These are phyloP conservation scores for Willisornis vidua DNA, from an alignment of 2,113 vertebrate species.

Conservation along the genomic window DNA sequence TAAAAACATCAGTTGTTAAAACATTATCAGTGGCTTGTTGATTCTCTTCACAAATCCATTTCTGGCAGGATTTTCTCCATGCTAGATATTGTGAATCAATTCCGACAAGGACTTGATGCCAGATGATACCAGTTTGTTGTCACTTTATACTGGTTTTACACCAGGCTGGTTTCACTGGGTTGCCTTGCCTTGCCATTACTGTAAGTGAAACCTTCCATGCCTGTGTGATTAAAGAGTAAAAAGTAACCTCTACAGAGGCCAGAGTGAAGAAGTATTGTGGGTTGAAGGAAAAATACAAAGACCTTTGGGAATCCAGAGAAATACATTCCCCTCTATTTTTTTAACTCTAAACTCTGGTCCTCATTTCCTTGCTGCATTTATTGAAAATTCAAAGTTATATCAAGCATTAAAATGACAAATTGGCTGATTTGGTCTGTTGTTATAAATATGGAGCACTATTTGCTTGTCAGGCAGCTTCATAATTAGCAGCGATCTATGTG, in stretches of 20 bases:
- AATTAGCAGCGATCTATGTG: slow-evolving; percentile 48
- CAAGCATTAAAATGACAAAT: slow-evolving; percentile 38
- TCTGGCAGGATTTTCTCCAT: too few relatives aligned
- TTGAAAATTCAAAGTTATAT: slow-evolving; percentile 58
- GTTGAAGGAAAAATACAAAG: neutral
- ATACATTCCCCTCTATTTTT: neutral
- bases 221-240: neutral
- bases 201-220: neutral
- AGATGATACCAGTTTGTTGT: neutral
- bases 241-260: neutral
- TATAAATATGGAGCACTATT: slow-evolving; percentile 40
- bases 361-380: neutral
- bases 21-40: too few relatives aligned
- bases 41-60: too few relatives aligned
- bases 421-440: slow-evolving; percentile 47
- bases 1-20: too few relatives aligned
- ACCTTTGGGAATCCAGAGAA: neutral
- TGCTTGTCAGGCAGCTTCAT: slow-evolving; percentile 52
- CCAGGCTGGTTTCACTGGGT: neutral
- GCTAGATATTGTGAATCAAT: too few relatives aligned
- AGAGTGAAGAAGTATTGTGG: neutral
- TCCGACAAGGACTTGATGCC: neutral
- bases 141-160: neutral
- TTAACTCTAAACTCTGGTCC: neutral
- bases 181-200: neutral